These are phyloP conservation scores for Hololepta plana DNA, from an alignment of 2,888 invertebrate genomes.

Conservation along the genomic window DNA sequence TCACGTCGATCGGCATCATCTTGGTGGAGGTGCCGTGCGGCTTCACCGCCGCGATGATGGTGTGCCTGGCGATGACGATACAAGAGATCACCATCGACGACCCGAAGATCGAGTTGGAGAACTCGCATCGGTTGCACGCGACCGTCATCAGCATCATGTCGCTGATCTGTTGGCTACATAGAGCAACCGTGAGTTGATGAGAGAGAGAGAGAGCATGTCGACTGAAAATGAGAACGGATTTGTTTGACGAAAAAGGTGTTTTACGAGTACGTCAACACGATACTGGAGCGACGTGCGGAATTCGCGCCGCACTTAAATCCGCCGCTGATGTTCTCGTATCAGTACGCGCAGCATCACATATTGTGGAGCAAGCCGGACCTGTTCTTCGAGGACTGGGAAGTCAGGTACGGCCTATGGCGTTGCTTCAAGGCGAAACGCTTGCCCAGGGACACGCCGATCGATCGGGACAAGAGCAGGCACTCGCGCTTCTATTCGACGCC, in stretches of 20 bases:
- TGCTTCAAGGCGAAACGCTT: too few species aligned
- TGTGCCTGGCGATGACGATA: slow-evolving; percentile 40
- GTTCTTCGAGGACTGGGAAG: slow-evolving; percentile 47
- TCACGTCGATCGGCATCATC: slow-evolving; percentile 34
- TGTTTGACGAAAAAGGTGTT: slow-evolving; percentile 26
- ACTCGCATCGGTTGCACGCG: slow-evolving; percentile 37
- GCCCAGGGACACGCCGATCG: too few species aligned
- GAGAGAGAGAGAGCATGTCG: not conserved
- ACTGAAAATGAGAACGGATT: not conserved
- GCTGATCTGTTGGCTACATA: slow-evolving; percentile 41
- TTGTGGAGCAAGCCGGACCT: slow-evolving; percentile 39
- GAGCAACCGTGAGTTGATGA: slow-evolving; percentile 33
- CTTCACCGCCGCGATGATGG: slow-evolving; percentile 36
- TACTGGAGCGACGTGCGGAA: slow-evolving; percentile 35
- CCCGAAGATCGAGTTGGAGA: slow-evolving; percentile 17
- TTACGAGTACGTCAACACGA: slow-evolving; percentile 36
- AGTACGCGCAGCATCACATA: slow-evolving; percentile 34
- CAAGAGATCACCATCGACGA: slow-evolving; percentile 32
- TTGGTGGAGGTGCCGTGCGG: slow-evolving; percentile 42
- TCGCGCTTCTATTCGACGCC: too few species aligned
- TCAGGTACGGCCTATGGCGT: slow-evolving; percentile 44
- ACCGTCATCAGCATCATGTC: slow-evolving; percentile 39
- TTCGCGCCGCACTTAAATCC: slow-evolving; percentile 47
- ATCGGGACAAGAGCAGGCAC: too few species aligned
- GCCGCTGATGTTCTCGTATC: slow-evolving; percentile 34